Conservation (phyloP, 1,140 invertebrate species). For the Drosophila asahinai region DNA sequence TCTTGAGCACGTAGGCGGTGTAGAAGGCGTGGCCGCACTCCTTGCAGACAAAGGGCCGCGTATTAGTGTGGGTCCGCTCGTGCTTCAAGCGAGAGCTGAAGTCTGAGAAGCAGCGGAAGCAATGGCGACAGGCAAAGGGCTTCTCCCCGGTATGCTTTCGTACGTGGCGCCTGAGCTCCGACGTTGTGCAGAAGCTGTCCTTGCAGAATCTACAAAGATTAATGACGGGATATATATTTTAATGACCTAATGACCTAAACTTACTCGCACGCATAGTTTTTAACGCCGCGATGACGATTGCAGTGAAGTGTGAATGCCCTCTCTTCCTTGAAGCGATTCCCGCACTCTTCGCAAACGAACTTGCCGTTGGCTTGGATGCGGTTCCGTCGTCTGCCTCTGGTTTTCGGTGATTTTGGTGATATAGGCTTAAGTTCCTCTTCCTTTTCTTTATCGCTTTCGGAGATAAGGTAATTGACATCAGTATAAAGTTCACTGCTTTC, state of each 20-base stretch:
- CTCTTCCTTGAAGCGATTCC: slow-evolving; percentile 48
- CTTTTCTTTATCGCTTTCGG: neutral
- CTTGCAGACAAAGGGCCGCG: slow-evolving; percentile 86
- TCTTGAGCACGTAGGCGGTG: slow-evolving; percentile 77
- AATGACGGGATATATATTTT: too few relatives aligned
- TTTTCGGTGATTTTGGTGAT: neutral
- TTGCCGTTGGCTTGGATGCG: neutral
- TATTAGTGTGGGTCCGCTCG: slow-evolving; percentile 86
- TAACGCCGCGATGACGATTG: slow-evolving; percentile 61
- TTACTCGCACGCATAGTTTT: slow-evolving; percentile 56
- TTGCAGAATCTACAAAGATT: slow-evolving; percentile 50
- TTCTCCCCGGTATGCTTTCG: slow-evolving; percentile 61
- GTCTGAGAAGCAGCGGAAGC: slow-evolving; percentile 62
- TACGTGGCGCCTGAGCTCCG: slow-evolving; percentile 61
- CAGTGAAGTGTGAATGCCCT: slow-evolving; percentile 55
- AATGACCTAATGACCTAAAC: neutral
- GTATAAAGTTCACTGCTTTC: neutral
- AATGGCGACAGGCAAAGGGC: slow-evolving; percentile 57
- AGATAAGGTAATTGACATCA: neutral
- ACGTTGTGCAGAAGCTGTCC: slow-evolving; percentile 61
- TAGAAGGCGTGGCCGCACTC: slow-evolving; percentile 87
- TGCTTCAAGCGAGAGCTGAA: slow-evolving; percentile 62
- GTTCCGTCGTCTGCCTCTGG: neutral
- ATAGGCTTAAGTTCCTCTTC: neutral
- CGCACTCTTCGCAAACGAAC: slow-evolving; percentile 67